Conservation (phyloP, 2,113 vertebrate species). For the Percopsis transmontana region DNA sequence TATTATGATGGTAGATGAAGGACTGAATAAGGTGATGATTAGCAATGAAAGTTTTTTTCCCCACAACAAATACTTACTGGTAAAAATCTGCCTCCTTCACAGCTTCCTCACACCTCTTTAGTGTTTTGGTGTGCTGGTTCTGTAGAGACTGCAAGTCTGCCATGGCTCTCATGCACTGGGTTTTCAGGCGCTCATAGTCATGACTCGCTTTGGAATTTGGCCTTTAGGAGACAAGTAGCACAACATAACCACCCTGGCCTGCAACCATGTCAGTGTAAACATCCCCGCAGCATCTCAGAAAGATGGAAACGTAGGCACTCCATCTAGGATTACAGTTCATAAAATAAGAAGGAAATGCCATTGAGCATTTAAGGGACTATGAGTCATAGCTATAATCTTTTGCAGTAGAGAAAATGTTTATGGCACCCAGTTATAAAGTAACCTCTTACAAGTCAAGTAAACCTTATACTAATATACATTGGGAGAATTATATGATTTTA, state of each 20-base stretch:
- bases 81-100: slow-evolving; percentile 98
- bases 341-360: background rate
- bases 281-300: slow-evolving; percentile 13
- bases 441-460: too few species aligned
- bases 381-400: too few species aligned
- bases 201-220: slow-evolving; percentile 93
- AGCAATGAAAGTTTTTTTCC: too few species aligned
- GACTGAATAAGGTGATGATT: slow-evolving; percentile 9
- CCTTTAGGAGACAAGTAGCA: slow-evolving; percentile 70
- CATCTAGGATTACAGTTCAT: too few species aligned
- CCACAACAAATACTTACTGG: slow-evolving; percentile 92
- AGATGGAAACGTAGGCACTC: slow-evolving; percentile 1
- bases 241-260: slow-evolving; percentile 32
- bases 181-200: slow-evolving; percentile 94
- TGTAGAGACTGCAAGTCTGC: slow-evolving; percentile 93
- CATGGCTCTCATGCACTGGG: slow-evolving; percentile 96
- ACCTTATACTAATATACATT: too few species aligned
- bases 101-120: slow-evolving; percentile 96
- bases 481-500: too few species aligned
- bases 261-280: slow-evolving; percentile 17
- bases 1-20: slow-evolving; percentile 3
- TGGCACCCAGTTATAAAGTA: too few species aligned
- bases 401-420: too few species aligned
- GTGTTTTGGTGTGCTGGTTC: slow-evolving; percentile 94
- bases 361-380: too few species aligned